phyloP scores from a whole-genome alignment of 2,888 invertebrate species.

The Liopterus haemorrhoidalis region DNA sequence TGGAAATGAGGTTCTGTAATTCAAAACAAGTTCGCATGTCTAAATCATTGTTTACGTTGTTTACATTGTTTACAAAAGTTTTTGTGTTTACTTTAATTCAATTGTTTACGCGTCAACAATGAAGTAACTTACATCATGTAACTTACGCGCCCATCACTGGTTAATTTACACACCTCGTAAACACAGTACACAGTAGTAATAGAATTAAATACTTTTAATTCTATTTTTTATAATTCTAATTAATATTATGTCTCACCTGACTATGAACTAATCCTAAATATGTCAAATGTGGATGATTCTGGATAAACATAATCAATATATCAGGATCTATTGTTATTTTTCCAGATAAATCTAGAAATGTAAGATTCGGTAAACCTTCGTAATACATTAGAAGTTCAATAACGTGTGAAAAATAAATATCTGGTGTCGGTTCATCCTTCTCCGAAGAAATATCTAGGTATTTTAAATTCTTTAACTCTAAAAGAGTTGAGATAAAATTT shows the following conservation, averaged over 20 bases:
- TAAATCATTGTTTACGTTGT: no score
- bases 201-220: slow-evolving; percentile 45
- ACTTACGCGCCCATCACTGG: no score
- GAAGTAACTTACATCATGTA: no score
- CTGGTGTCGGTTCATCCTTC: slow-evolving; percentile 38
- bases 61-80: no score
- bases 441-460: slow-evolving; percentile 56
- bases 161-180: no score
- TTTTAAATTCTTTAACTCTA: slow-evolving; percentile 42
- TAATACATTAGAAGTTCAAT: slow-evolving; percentile 46
- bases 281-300: slow-evolving; percentile 10
- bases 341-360: slow-evolving; percentile 60
- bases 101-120: no score
- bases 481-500: slow-evolving; percentile 12
- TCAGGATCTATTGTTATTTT: slow-evolving; percentile 15
- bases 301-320: slow-evolving; percentile 5
- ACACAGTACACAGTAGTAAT: no score
- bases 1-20: no score
- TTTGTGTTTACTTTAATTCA: no score
- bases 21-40: no score
- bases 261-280: slow-evolving; percentile 18
- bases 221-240: slow-evolving; percentile 50
- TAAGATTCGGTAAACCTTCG: slow-evolving; percentile 51
- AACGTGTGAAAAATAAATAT: slow-evolving; percentile 16
- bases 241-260: slow-evolving; percentile 7